Base-by-base conservation (phyloP, 1,140 invertebrate genomes). In the Leptopilina clavipes region DNA sequence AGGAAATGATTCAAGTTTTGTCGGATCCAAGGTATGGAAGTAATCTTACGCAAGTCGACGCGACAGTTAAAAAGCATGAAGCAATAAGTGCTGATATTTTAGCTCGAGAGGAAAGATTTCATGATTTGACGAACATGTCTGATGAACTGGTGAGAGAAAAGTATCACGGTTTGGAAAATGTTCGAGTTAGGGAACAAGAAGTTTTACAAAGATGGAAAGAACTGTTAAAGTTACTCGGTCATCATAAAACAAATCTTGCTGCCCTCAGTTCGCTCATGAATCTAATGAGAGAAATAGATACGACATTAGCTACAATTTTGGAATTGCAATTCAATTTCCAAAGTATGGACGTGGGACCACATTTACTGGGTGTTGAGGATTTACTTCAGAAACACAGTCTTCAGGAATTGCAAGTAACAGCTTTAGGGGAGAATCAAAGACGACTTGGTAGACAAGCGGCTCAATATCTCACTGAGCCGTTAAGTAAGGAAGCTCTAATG, bases 21-120 rank as follows among this genome's bases (percentile, higher is more conserved):
- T 96, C 95, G 0, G 98, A 99, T 91, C 96, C 97, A 9, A 92
- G 97, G 75, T 97, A 98, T 87, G 96, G 96, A 25, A 95, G 94
- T 83, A 97, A 97, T 91, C 90, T 98, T 75, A 93, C 94, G 0
- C 97, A 99, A 88, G 97, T 99, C 0, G 98, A 99, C 86, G 98
- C 98, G 10, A 98, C 97, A 0, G 94, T 99, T 7, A 99, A 99
- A 91, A 99, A 99, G 88, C 97, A 99, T 87, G 98, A 99, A 91
- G 98, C 98, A 19, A 98, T 99, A 71, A 97, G 96, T 82, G 98
- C 98, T 0, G 98, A 99, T 86, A 99, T 99, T 77, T 89, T 98
- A 43, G 96, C 98, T 5, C 93, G 98, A 87, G 96, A 97, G 87
- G 98, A 99, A 87, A 93, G 98, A 9, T 99, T 99, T 88, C 94